These are phyloP conservation scores for Drosophila pseudoananassae DNA, from an alignment of 1,140 invertebrate species.

Conservation along the genomic window DNA sequence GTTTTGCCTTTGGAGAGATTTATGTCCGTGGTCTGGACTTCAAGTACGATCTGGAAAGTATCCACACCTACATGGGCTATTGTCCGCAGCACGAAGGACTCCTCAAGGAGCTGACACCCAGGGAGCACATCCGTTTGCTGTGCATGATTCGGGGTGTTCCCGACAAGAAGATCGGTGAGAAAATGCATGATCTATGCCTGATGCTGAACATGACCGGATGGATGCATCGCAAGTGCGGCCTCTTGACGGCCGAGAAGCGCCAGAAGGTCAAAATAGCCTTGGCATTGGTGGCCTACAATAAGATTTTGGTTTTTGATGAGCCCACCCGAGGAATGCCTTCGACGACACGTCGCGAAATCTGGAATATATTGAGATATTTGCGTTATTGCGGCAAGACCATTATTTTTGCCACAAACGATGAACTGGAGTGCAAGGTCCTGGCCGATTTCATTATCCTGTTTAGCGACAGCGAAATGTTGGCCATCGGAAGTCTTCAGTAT, in stretches of 20 bases:
- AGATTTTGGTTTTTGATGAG: conserved; percentile 68
- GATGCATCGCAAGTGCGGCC: conserved; percentile 63
- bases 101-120: conserved; percentile 47
- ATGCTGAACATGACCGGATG: conserved; percentile 67
- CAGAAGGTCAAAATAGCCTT: conserved; percentile 70
- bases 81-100: conserved; percentile 63
- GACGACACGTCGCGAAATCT: conserved; percentile 65
- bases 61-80: conserved; percentile 63
- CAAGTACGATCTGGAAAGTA: conserved; percentile 63
- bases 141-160: conserved; percentile 73
- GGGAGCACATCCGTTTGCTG: conserved; percentile 66
- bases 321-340: conserved; percentile 66
- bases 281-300: conserved; percentile 63
- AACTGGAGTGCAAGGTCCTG: conserved; percentile 97
- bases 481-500: conserved; percentile 86
- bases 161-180: conserved; percentile 53
- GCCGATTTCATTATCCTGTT: conserved; percentile 96
- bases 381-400: conserved; percentile 88
- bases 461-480: conserved; percentile 91
- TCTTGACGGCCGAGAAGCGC: conserved; percentile 52
- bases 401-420: conserved; percentile 96
- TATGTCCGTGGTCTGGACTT: conserved; percentile 67
- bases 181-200: conserved; percentile 64
- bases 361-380: conserved; percentile 69
- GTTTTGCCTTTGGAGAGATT: conserved; percentile 76